Evolutionary conservation across 2,113 vertebrate genomes (phyloP), one percentile per base, ranked within the genome.

Genomic region (Ammospiza caudacuta): DNA sequence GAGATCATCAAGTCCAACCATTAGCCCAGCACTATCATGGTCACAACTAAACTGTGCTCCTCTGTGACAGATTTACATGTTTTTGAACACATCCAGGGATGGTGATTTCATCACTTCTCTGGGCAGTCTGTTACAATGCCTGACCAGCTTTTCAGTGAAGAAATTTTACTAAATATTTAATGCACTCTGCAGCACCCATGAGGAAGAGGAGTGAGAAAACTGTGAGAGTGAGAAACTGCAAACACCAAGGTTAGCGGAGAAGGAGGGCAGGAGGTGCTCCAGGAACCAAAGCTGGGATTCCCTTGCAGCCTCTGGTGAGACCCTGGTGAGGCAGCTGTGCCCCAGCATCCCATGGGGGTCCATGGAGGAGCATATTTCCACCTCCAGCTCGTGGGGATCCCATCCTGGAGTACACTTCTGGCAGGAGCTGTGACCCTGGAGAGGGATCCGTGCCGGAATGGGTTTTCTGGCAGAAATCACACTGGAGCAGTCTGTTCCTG

Each of bases 361-460:
- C 52, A 29, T 54, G 28, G 27, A 51, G 18, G 44, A 58, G 37
- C 44, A 88, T 49, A 59, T 19, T 44, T 31, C 6, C 49, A 44
- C 58, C 47, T 87, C 37, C 29, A 68, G 76, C 43, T 41, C 12
- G 4, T 16, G 27, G 17, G 28, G 31, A 51, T 20, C 9, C 28
- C 14, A 4, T 5, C 12, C 37, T 49, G 61, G 49, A 68, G 54
- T 5, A 47, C 49, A 33, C 2, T 77, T 46, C 33, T 58, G 70
- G n/a, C 18, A 27, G 61, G 49, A 73, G 23, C n/a, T 73, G 54
- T 27, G 39, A 39, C 12, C 5, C 5, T 49, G 11, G 19, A 68
- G 20, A 70, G 33, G 14, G 73, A 24, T 14, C 12, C 0, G 3
- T 0, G 4, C 15, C 31, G 39, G 11, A 69, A 16, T 0, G 0